phyloP scores from a whole-genome alignment of 1,140 invertebrate genomes.

The Bombus fervidus region DNA sequence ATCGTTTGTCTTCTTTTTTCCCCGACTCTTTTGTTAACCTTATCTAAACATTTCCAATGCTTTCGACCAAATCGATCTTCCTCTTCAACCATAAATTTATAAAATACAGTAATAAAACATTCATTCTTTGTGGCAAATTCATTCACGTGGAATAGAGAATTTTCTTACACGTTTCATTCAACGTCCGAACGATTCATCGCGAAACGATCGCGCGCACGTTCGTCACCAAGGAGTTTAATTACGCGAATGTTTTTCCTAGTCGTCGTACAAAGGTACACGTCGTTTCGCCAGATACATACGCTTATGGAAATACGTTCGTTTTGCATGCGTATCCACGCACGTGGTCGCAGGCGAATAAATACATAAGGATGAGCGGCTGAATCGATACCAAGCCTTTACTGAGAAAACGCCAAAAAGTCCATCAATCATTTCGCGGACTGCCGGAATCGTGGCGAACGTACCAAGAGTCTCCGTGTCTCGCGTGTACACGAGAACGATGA shows the following conservation, averaged over 20 bases:
- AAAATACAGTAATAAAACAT: too few species aligned
- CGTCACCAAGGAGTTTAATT: constrained; percentile 16
- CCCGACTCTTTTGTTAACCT: too few species aligned
- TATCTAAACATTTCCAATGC: too few species aligned
- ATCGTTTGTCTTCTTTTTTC: background rate
- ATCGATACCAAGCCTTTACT: constrained; percentile 64
- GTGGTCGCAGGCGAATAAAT: constrained; percentile 58
- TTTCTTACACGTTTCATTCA: background rate
- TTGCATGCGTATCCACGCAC: constrained; percentile 33
- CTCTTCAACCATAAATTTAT: too few species aligned
- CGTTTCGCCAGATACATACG: constrained; percentile 31
- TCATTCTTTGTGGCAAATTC: too few species aligned
- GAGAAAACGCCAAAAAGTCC: constrained; percentile 67
- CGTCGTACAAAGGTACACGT: background rate
- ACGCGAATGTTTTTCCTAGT: background rate
- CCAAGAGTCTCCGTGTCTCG: background rate
- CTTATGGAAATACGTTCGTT: constrained; percentile 38
- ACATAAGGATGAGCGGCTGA: constrained; percentile 55
- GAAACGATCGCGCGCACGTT: background rate
- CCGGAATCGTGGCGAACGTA: constrained; percentile 31
- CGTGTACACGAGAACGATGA: background rate
- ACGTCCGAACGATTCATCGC: background rate
- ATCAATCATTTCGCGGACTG: constrained; percentile 68
- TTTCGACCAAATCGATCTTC: too few species aligned
- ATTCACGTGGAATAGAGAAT: too few species aligned